A percentile compares a stretch with the other conserved stretches of the same genome.
These are phyloP conservation scores for Microplitis mediator DNA, from an alignment of 1,140 invertebrate genomes.

Conservation along the genomic window DNA sequence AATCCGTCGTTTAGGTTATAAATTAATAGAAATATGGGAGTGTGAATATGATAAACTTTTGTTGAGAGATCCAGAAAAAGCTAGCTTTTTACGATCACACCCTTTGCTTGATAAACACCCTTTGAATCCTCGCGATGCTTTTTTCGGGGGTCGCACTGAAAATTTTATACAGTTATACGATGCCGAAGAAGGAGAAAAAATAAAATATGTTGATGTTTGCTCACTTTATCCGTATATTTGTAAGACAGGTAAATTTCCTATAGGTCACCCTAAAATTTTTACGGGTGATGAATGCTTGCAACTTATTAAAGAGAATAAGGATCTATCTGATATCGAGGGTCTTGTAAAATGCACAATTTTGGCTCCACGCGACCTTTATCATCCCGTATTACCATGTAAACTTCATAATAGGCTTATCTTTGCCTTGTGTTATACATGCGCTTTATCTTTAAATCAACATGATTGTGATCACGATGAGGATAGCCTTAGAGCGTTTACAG, in stretches of 20 bases:
- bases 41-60: conserved; percentile 15
- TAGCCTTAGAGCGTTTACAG: conserved; percentile 39
- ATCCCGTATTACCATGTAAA: conserved; percentile 32
- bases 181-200: conserved; percentile 40
- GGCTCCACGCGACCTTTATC: conserved; percentile 31
- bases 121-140: conserved; percentile 33
- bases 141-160: conserved; percentile 52
- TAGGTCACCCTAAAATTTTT: conserved; percentile 31
- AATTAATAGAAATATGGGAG: conserved; percentile 26
- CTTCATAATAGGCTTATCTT: conserved; percentile 31
- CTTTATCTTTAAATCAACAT: conserved; percentile 5
- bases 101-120: background rate
- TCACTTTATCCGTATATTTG: conserved; percentile 36
- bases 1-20: conserved; percentile 13
- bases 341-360: conserved; percentile 37
- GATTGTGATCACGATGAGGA: conserved; percentile 38
- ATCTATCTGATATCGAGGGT: conserved; percentile 25
- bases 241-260: conserved; percentile 36
- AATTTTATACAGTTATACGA: conserved; percentile 42
- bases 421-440: conserved; percentile 34
- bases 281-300: conserved; percentile 34
- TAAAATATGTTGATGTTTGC: conserved; percentile 48
- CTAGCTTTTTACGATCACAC: background rate
- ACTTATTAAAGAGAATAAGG: background rate
- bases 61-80: background rate